Conservation (phyloP, 2,888 invertebrate genomes). For the Leptogaster cylindrica region DNA sequence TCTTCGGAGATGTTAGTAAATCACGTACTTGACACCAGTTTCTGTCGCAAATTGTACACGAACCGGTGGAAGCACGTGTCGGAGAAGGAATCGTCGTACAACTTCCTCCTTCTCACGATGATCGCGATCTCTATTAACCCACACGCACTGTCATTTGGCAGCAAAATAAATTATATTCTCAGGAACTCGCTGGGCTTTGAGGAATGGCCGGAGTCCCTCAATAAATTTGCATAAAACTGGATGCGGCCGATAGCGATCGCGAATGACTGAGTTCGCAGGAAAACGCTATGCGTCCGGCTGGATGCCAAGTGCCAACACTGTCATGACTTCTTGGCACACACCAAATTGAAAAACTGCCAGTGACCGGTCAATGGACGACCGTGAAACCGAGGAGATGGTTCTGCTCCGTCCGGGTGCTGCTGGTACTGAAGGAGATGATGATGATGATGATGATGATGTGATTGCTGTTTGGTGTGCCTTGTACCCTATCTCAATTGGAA, state of each 20-base stretch:
- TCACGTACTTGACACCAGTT: conserved; percentile 21
- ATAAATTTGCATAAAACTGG: conserved; percentile 36
- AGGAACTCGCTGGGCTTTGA: conserved; percentile 13
- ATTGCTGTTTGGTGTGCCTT: no score
- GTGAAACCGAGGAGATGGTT: conserved; percentile 9
- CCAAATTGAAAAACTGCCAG: conserved; percentile 22
- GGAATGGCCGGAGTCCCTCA: conserved; percentile 17
- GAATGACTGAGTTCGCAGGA: conserved; percentile 22
- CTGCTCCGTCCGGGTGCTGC: no score
- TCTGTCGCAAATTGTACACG: conserved; percentile 8
- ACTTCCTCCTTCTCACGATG: conserved; percentile 17
- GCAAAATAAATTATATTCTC: conserved; percentile 32
- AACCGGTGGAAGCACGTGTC: conserved; percentile 23
- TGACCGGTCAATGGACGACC: conserved; percentile 31
- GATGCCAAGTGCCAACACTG: background rate
- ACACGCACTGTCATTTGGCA: conserved; percentile 33
- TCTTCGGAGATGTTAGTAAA: background rate
- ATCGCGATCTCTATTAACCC: conserved; percentile 34
- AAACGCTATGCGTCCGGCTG: conserved; percentile 12
- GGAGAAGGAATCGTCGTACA: conserved; percentile 20
- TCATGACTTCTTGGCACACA: conserved; percentile 17
- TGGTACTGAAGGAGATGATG: background rate
- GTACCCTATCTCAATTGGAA: no score
- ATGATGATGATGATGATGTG: background rate
- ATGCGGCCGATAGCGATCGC: conserved; percentile 25